These are phyloP conservation scores for Cheilosia grossa DNA, from an alignment of 2,888 invertebrate genomes.

Conservation along the genomic window DNA sequence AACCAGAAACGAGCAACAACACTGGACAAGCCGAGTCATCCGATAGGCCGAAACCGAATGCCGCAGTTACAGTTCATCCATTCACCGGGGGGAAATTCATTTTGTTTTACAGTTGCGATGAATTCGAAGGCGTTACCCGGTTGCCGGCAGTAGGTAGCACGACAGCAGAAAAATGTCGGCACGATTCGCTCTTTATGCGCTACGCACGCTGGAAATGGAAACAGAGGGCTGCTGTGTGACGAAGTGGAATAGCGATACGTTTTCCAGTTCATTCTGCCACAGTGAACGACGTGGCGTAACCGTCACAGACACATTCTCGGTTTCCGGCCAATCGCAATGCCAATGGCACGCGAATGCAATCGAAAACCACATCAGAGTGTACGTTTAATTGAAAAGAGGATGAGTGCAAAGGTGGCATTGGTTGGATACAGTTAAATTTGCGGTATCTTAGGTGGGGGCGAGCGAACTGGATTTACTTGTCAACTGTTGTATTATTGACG, in stretches of 20 bases:
- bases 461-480: not conserved
- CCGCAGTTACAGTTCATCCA: slow-evolving; percentile 42
- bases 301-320: slow-evolving; percentile 74
- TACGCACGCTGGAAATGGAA: slow-evolving; percentile 61
- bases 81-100: slow-evolving; percentile 51
- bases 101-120: slow-evolving; percentile 71
- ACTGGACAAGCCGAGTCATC: slow-evolving; percentile 57
- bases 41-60: slow-evolving; percentile 59
- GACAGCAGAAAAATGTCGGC: slow-evolving; percentile 68
- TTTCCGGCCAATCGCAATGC: slow-evolving; percentile 81
- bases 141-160: slow-evolving; percentile 34
- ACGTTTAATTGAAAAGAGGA: slow-evolving; percentile 65
- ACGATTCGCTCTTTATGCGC: slow-evolving; percentile 64
- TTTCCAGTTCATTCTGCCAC: slow-evolving; percentile 73
- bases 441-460: slow-evolving; percentile 21
- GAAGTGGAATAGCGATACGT: slow-evolving; percentile 73
- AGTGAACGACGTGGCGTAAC: slow-evolving; percentile 73
- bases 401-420: slow-evolving; percentile 70
- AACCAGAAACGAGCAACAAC: slow-evolving; percentile 61
- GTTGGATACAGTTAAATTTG: slow-evolving; percentile 55
- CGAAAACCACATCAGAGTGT: slow-evolving; percentile 63
- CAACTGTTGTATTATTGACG: not conserved
- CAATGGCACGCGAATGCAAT: slow-evolving; percentile 74
- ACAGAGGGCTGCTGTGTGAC: slow-evolving; percentile 48
- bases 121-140: slow-evolving; percentile 63